Evolutionary conservation across 2,888 invertebrate genomes (phyloP), one percentile per base, ranked within the genome.

Genomic region (Chelonus formosanus): DNA sequence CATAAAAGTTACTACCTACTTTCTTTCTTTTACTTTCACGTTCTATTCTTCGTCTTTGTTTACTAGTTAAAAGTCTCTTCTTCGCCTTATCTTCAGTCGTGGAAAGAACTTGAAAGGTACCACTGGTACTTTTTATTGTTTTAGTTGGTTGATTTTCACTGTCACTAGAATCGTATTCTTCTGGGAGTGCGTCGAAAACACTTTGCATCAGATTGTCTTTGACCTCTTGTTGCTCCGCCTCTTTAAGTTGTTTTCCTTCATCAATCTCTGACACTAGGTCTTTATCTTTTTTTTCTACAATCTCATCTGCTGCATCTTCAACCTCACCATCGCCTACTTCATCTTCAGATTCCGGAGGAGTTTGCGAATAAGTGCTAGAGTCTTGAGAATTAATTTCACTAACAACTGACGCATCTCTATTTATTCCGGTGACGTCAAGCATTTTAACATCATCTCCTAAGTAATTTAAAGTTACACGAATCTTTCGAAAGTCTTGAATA

Each of bases 1-100:
- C 94, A 84, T 95, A 95, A 81, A 95, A 95, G 85, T 95, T 93
- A 82, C 92, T 94, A 74, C 95, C 95, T 67, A 93, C 90, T 80
- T 93, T 95, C 80, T 91, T 93, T 7, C 93, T 87, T 74, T 91
- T 93, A 71, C 88, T 89, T 7, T 90, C 88, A 73, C 95, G 87
- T 70, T 94, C 93, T 3, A 90, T 73, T 0, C 92, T 91, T 73
- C 95, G 88, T 72, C 90, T 88, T 78, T 94, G 89, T 84, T 92
- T 94, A 53, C 93, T 92, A 2, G 92, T 94, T 59, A 92, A 76
- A 74, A 89, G 90, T 74, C 88, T 88, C 3, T 72, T 77, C 45
- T 79, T 78, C 52, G 75, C 72, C 32, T 74, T 73, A 7, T 79
- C 76, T 60, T 58, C 45, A 69, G 70, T 75, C n/a, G 87, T 79